Base-by-base conservation (phyloP, 2,113 vertebrate genomes). In the Cynopterus brachyotis region DNA sequence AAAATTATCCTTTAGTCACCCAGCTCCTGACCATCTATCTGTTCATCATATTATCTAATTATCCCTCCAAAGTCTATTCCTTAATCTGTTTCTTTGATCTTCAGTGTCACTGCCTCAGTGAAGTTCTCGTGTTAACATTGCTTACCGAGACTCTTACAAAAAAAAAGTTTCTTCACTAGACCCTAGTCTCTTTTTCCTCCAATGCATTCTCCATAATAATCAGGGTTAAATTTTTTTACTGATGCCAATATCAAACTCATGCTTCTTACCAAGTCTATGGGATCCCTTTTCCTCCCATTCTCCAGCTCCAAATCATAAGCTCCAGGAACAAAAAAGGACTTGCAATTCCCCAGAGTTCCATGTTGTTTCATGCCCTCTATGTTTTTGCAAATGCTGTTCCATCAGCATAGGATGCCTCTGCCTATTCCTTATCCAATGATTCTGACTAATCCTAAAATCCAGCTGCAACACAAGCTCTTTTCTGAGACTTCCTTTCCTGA, bases 11-110 rank as follows among this genome's bases (percentile, higher is more conserved):
- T 79, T 91, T 37, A 64, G 40, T 90, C 19, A 90, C 32, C 30
- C n/a, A 78, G 32, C n/a, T 89, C 37, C 13, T 64, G 37, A 9
- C 24, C 42, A 86, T 81, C 15, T 78, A 37, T 7, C 28, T 78
- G 45, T 35, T 84, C 35, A 91, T 28, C 73, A 84, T 28, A 76
- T 64, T 76, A 95, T 24, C 32, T 57, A 79, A 86, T 42, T 79
- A 22, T 88, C 62, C 53, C 26, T 89, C 73, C 24, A 45, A 82
- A 90, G 42, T 35, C 28, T 50, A 16, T 95, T 86, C 81, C 55
- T 82, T 42, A 92, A 80, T 82, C 87, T 84, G 50, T 55, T 69
- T 73, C 69, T 97, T 91, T n/a, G 10, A 83, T 42, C 72, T 55
- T 66, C 5, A 42, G 20, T 78, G n/a, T 40, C 30, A 91, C 5